phyloP scores from a whole-genome alignment of 2,888 invertebrate genomes.

The Apamea epomidion region DNA sequence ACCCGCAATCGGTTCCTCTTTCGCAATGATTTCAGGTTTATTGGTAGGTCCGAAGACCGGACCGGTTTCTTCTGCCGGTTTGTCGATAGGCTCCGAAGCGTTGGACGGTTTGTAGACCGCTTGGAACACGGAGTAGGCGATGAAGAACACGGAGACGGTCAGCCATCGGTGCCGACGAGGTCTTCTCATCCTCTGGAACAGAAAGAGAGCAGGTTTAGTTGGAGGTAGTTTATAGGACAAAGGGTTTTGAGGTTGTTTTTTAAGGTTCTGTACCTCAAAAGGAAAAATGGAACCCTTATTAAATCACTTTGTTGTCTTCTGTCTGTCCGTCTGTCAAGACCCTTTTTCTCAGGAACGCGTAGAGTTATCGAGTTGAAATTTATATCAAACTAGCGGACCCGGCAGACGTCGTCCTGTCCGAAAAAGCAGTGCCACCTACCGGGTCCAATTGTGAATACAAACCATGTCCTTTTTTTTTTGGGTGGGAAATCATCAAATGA shows the following conservation, averaged over 20 bases:
- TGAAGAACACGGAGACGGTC: constrained; percentile 92
- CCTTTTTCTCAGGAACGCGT: too few species aligned
- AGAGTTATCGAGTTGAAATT: too few species aligned
- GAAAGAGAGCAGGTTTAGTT: constrained; percentile 2
- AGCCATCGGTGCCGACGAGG: constrained; percentile 92
- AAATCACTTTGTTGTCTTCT: too few species aligned
- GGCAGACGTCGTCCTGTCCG: too few species aligned
- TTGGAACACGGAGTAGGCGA: constrained; percentile 92
- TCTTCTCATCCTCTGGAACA: constrained; percentile 90
- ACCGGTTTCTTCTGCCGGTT: constrained; percentile 36
- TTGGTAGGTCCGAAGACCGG: constrained; percentile 13
- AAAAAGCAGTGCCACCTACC: too few species aligned
- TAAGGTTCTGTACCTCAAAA: too few species aligned
- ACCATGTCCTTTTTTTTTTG: too few species aligned
- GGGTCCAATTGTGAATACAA: too few species aligned
- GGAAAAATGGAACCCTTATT: too few species aligned
- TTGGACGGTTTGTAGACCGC: constrained; percentile 82
- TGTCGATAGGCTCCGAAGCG: constrained; percentile 68
- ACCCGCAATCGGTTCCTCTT: constrained; percentile 63
- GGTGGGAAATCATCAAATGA: too few species aligned
- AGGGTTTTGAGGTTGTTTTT: background rate
- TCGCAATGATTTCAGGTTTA: constrained; percentile 46
- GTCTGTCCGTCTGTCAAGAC: too few species aligned
- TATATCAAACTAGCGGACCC: too few species aligned
- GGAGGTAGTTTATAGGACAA: background rate